phyloP scores from a whole-genome alignment of 2,113 vertebrate genomes.

The Stictonetta naevosa region DNA sequence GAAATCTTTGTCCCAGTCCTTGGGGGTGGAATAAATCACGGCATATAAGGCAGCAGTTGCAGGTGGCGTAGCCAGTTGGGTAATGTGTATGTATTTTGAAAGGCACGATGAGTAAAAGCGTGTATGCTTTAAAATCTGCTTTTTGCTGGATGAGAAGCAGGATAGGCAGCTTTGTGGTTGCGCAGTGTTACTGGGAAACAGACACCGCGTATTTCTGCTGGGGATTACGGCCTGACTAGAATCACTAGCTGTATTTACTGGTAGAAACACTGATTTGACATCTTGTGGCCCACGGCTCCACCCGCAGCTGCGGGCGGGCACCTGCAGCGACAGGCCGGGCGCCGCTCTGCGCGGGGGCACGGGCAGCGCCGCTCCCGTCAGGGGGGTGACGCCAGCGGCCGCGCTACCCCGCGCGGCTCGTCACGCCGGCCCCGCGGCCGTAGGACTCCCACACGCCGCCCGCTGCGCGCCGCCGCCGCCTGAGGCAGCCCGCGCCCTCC shows the following conservation, averaged over 20 bases:
- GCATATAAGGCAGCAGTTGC: background rate
- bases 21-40: background rate
- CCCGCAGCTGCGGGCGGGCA: too few species aligned
- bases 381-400: too few species aligned
- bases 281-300: too few species aligned
- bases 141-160: background rate
- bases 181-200: rapidly evolving
- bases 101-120: background rate
- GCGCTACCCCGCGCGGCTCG: too few species aligned
- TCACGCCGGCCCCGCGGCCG: too few species aligned
- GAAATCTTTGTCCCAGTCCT: background rate
- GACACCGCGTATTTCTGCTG: background rate
- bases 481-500: too few species aligned
- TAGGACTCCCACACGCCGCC: too few species aligned
- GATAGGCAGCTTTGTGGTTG: background rate
- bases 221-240: background rate
- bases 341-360: too few species aligned
- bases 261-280: too few species aligned
- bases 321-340: too few species aligned
- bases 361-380: too few species aligned
- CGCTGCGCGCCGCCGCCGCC: too few species aligned
- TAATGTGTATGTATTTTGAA: background rate
- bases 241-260: background rate
- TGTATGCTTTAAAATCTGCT: background rate
- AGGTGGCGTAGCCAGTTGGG: background rate